Base-by-base conservation (phyloP, 2,113 vertebrate species). In the Perca fluviatilis region DNA sequence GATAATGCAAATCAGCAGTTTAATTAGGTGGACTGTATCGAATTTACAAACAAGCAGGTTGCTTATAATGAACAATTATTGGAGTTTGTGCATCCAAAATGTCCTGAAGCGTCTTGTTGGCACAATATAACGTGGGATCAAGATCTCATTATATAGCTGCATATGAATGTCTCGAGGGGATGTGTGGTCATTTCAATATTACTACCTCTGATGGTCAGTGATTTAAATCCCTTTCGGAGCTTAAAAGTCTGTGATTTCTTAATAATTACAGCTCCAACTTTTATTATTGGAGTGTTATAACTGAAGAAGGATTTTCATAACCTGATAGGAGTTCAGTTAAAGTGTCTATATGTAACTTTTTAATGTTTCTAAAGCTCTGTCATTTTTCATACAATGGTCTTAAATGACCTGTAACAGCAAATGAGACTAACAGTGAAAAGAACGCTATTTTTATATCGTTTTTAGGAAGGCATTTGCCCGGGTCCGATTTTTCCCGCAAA, bases 1-100 rank as follows among this genome's bases (percentile, higher is more conserved):
- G 27, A 68, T 40, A 46, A 57, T 51, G 43, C 63, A 36, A 61
- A 74, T 69, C 23, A 12, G 49, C 58, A 57, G 83, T 74, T 73
- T 64, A 74, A 57, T 79, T 10, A 49, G 9, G 21, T 5, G 7
- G 25, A 30, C 9, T 53, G 25, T 23, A 6, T 77, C 15, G 14
- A 79, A 70, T 66, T 46, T 1, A 64, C 53, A 78, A n/a, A 65
- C 67, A 65, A 57, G 36, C 73, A 51, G 7, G 36, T 47, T 47
- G 43, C 73, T 46, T 23, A 14, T 72, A 46, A 64, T 69, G 33
- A 46, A 67, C 46, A 40, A n/a, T 70, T 76, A 57, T 16, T 57
- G 62, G 47, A 23, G 25, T 36, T 19, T 21, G 54, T 61, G 36
- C 10, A 23, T 27, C 16, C 0, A 10, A 23, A 43, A 49, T 46